Evolutionary conservation across 2,797 vertebrate species (phyloP).

Genomic region (Anniella stebbinsi): DNA sequence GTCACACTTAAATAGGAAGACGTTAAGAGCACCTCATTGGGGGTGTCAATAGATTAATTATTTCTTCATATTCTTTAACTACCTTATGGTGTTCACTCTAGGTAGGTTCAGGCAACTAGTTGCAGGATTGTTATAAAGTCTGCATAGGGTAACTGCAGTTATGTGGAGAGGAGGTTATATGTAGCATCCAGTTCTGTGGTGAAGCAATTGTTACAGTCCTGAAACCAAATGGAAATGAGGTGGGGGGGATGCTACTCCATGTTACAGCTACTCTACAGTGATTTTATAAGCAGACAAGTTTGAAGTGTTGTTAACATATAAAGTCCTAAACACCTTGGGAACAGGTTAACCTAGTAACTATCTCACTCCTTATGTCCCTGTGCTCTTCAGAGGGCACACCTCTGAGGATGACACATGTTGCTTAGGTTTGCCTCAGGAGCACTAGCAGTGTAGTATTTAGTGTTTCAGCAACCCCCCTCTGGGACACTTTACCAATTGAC

Average conservation of each 20-base stretch:
- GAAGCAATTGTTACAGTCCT: neutral
- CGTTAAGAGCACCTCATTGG: slow-evolving; percentile 3
- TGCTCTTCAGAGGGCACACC: too few relatives aligned
- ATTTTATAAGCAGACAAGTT: neutral
- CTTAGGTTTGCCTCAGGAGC: too few relatives aligned
- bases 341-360: too few relatives aligned
- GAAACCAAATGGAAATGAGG: neutral
- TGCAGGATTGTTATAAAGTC: neutral
- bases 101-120: neutral
- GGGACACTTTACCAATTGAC: too few relatives aligned
- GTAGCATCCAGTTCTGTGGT: neutral
- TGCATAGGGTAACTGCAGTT: neutral
- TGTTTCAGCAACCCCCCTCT: too few relatives aligned
- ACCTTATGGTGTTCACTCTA: neutral
- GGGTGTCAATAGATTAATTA: neutral
- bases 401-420: too few relatives aligned
- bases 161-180: neutral
- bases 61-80: neutral
- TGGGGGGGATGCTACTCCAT: neutral
- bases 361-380: too few relatives aligned
- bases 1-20: neutral
- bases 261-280: neutral
- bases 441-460: too few relatives aligned
- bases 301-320: too few relatives aligned
- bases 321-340: too few relatives aligned